A percentile compares a stretch with the other conserved stretches of the same genome.
phyloP scores from a whole-genome alignment of 2,888 invertebrate genomes.

The Tillus elongatus region DNA sequence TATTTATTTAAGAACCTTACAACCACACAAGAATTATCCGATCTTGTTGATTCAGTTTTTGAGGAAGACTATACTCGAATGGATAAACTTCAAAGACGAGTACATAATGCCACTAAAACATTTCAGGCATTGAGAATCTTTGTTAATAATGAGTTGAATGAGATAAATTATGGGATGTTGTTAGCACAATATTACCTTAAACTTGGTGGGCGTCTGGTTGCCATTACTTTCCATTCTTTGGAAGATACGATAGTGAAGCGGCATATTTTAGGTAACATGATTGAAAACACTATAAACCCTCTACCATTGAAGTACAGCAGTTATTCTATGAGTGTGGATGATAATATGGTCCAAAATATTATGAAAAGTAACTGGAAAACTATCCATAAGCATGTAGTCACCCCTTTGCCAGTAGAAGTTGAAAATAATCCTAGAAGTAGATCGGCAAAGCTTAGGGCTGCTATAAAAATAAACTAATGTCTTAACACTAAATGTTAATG shows the following conservation, averaged over 20 bases:
- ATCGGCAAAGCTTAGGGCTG: slow-evolving; percentile 82
- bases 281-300: slow-evolving; percentile 61
- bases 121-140: slow-evolving; percentile 92
- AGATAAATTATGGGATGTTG: slow-evolving; percentile 80
- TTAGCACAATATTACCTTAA: slow-evolving; percentile 70
- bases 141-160: slow-evolving; percentile 93
- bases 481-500: slow-evolving; percentile 8
- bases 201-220: slow-evolving; percentile 66
- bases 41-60: slow-evolving; percentile 42
- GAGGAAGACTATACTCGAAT: slow-evolving; percentile 37
- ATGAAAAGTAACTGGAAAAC: slow-evolving; percentile 65
- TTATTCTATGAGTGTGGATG: slow-evolving; percentile 50
- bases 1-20: slow-evolving; percentile 51
- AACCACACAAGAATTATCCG: slow-evolving; percentile 75
- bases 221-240: slow-evolving; percentile 84
- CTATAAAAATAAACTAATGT: slow-evolving; percentile 56
- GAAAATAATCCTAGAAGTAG: slow-evolving; percentile 73
- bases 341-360: slow-evolving; percentile 52
- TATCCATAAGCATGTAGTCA: slow-evolving; percentile 70
- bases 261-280: slow-evolving; percentile 69
- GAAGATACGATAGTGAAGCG: slow-evolving; percentile 92
- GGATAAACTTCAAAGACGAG: slow-evolving; percentile 65
- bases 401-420: slow-evolving; percentile 66
- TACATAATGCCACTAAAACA: slow-evolving; percentile 82
- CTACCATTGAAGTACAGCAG: slow-evolving; percentile 64